Base-by-base conservation (phyloP, 2,888 invertebrate genomes). In the Molorchus minor region DNA sequence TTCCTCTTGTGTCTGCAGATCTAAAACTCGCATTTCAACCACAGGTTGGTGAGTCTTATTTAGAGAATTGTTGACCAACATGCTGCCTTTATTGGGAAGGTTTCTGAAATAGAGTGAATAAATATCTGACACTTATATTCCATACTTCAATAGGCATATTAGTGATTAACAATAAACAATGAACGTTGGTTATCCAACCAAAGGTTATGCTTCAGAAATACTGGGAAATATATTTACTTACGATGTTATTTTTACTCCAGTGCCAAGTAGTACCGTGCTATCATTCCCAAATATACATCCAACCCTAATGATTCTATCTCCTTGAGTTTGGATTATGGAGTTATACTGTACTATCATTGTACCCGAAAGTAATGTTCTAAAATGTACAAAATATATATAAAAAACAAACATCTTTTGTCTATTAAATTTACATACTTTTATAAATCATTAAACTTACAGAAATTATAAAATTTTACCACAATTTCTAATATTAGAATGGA, bases 341-440 rank as follows among this genome's bases (percentile, higher is more conserved):
- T 94, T 93, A 79, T 91, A 90, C 78, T 94, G 94, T 49, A 94
- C 85, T 72, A 93, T 88, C 70, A 94, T 84, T 74, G 91, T 86
- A 17, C 88, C 88, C 73, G 90, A 89, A 38, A 91, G 86, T 74
- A 92, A 85, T 2, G 90, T 91, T 73, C 92, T 92, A 71, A 64
- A 74, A 73, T 21, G 7, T 21, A 35, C 8, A 10, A 1, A 25
- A 19, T 2, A 13, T 20, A 5, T n/a, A n/a, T n/a, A n/a, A n/a
- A n/a, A n/a, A n/a, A n/a, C n/a, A n/a, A n/a, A n/a, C n/a, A n/a
- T n/a, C n/a, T n/a, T n/a, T n/a, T n/a, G n/a, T n/a, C n/a, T n/a
- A n/a, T n/a, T n/a, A n/a, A 36, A 3, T 49, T 36, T 12, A 30
- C 35, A n/a, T 35, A 35, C 3, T 41, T 41, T 20, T 3, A 12